phyloP scores from a whole-genome alignment of 64 coral and sea anemone genomes.

The Exaiptasia diaphana region DNA sequence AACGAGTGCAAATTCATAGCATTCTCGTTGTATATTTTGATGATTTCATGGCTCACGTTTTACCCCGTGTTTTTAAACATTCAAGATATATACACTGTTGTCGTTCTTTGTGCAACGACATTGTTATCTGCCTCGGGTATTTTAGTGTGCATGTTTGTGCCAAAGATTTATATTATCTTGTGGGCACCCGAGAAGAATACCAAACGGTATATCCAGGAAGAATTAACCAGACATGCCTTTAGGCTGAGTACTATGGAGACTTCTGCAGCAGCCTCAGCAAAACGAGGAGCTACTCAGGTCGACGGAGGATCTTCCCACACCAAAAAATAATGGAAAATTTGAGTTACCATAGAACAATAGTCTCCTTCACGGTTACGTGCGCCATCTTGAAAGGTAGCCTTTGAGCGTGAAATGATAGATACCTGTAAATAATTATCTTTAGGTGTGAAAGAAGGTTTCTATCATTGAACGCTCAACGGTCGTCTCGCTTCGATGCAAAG shows the following conservation, averaged over 20 bases:
- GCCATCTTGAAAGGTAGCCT: too few relatives aligned
- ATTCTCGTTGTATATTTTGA: slow-evolving; percentile 58
- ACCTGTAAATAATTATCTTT: too few relatives aligned
- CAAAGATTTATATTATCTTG: slow-evolving; percentile 76
- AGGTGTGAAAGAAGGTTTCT: too few relatives aligned
- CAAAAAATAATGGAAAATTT: too few relatives aligned
- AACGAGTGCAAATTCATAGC: slow-evolving; percentile 87
- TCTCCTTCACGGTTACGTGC: too few relatives aligned
- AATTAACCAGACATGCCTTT: slow-evolving; percentile 67
- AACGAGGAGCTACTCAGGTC: too few relatives aligned
- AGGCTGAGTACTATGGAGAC: neutral
- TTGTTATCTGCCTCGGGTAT: slow-evolving; percentile 62
- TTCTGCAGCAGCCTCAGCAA: too few relatives aligned
- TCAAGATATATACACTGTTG: slow-evolving; percentile 44
- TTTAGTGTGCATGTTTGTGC: slow-evolving; percentile 66
- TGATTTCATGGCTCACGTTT: slow-evolving; percentile 77
- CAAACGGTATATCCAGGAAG: slow-evolving; percentile 54
- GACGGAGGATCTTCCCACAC: too few relatives aligned
- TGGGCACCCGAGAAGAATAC: slow-evolving; percentile 74
- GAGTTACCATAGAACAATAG: too few relatives aligned
- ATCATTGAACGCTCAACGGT: too few relatives aligned
- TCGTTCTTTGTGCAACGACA: slow-evolving; percentile 47
- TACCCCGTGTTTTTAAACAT: slow-evolving; percentile 72
- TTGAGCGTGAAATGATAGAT: too few relatives aligned
- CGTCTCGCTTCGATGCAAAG: too few relatives aligned